Conservation (phyloP, 1,140 invertebrate species). For the Zaprionus capensis region DNA sequence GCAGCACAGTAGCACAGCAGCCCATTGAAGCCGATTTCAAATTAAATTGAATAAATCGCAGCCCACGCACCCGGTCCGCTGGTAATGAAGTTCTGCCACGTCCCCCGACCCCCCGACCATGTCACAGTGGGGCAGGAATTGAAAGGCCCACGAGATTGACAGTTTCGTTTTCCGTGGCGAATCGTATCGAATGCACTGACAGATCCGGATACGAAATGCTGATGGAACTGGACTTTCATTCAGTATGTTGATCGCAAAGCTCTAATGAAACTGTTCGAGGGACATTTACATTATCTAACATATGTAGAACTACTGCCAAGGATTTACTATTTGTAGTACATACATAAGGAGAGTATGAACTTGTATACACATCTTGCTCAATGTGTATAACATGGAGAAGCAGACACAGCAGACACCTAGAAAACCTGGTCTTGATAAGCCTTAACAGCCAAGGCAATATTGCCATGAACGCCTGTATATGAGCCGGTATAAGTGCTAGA, state of each 20-base stretch:
- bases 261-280: neutral
- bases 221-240: neutral
- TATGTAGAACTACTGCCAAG: too few relatives aligned
- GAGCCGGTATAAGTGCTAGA: too few relatives aligned
- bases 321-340: too few relatives aligned
- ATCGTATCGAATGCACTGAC: neutral
- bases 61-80: conserved; percentile 48
- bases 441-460: too few relatives aligned
- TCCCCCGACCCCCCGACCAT: neutral
- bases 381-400: too few relatives aligned
- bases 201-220: neutral
- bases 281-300: neutral
- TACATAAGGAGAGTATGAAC: too few relatives aligned
- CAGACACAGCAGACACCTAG: too few relatives aligned
- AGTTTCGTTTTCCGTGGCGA: neutral
- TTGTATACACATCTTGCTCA: too few relatives aligned
- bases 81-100: conserved; percentile 58
- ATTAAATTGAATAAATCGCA: conserved; percentile 81
- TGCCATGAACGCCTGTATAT: too few relatives aligned
- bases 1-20: conserved; percentile 21
- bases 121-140: conserved; percentile 25
- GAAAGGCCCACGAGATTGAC: neutral
- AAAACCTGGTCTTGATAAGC: too few relatives aligned
- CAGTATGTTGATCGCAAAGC: neutral
- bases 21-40: conserved; percentile 70